Percentiles rank a stretch among this genome's conserved stretches.
phyloP scores from a whole-genome alignment of 2,113 vertebrate species.

The Cephalopholis sonnerati region DNA sequence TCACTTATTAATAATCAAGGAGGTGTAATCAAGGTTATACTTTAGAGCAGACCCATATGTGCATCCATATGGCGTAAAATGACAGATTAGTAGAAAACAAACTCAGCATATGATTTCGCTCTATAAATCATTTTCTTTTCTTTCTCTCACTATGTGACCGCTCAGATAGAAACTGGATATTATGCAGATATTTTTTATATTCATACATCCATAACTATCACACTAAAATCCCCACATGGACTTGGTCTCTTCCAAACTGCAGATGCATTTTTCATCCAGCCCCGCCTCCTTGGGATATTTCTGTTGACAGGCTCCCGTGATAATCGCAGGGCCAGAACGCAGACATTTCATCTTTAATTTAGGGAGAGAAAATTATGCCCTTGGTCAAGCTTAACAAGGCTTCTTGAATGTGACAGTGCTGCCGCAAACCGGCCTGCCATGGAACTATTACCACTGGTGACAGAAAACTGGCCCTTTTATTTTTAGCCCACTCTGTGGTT shows the following conservation, averaged over 20 bases:
- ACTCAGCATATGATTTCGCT: background rate
- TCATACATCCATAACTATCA: conserved; percentile 6
- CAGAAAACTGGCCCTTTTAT: conserved; percentile 39
- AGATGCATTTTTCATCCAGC: conserved; percentile 67
- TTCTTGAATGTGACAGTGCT: conserved; percentile 36
- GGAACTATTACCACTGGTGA: conserved; percentile 33
- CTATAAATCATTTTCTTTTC: background rate
- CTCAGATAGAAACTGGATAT: background rate
- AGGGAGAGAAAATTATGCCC: conserved; percentile 40
- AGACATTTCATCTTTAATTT: conserved; percentile 72
- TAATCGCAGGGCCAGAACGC: conserved; percentile 54
- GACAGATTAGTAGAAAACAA: background rate
- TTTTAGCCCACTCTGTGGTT: conserved; percentile 36
- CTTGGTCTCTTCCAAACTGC: conserved; percentile 45
- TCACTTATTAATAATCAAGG: background rate
- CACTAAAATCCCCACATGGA: conserved; percentile 15
- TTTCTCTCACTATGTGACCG: background rate
- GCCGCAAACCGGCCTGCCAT: conserved; percentile 25
- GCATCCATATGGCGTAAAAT: background rate
- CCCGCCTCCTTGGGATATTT: conserved; percentile 48
- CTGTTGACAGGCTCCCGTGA: conserved; percentile 61
- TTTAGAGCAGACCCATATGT: background rate
- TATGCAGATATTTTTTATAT: conserved; percentile 4
- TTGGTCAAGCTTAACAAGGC: conserved; percentile 61
- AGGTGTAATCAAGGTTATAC: background rate